Conservation (phyloP, 2,888 invertebrate species). For the Drosophila fulvimacula region DNA sequence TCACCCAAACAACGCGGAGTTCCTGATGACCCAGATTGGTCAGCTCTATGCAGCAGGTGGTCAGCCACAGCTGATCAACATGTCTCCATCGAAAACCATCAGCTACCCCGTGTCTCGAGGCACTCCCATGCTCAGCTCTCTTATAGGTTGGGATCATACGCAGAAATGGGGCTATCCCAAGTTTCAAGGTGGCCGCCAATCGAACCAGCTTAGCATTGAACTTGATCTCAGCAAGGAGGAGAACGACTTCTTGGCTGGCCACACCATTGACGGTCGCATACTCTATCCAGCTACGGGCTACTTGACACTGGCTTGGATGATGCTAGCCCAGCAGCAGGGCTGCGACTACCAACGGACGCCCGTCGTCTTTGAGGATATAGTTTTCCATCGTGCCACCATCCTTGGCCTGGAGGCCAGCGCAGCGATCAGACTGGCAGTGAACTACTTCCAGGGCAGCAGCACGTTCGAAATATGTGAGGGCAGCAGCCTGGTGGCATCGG, state of each 20-base stretch:
- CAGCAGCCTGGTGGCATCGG: constrained; percentile 92
- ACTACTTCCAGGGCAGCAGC: constrained; percentile 92
- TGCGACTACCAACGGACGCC: constrained; percentile 91
- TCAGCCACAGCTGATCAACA: constrained; percentile 89
- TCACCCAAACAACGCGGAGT: constrained; percentile 90
- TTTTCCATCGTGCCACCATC: constrained; percentile 96
- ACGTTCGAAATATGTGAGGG: constrained; percentile 96
- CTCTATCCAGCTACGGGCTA: constrained; percentile 98
- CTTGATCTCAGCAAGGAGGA: constrained; percentile 90
- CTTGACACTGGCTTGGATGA: constrained; percentile 94
- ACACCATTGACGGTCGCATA: constrained; percentile 96
- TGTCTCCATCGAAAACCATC: constrained; percentile 86
- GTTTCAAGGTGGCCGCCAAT: constrained; percentile 87
- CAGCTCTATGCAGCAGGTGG: constrained; percentile 92
- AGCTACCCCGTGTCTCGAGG: constrained; percentile 94
- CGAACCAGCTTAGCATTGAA: constrained; percentile 91
- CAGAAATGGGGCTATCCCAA: constrained; percentile 94
- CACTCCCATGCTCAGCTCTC: constrained; percentile 94
- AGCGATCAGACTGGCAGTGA: constrained; percentile 91
- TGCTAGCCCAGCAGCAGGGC: constrained; percentile 92
- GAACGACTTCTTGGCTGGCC: constrained; percentile 92
- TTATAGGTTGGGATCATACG: constrained; percentile 97
- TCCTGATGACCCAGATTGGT: constrained; percentile 92
- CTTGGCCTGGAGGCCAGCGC: constrained; percentile 94
- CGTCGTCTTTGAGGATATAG: constrained; percentile 94